These are phyloP conservation scores for Muscina levida DNA, from an alignment of 2,888 invertebrate genomes.

Conservation along the genomic window DNA sequence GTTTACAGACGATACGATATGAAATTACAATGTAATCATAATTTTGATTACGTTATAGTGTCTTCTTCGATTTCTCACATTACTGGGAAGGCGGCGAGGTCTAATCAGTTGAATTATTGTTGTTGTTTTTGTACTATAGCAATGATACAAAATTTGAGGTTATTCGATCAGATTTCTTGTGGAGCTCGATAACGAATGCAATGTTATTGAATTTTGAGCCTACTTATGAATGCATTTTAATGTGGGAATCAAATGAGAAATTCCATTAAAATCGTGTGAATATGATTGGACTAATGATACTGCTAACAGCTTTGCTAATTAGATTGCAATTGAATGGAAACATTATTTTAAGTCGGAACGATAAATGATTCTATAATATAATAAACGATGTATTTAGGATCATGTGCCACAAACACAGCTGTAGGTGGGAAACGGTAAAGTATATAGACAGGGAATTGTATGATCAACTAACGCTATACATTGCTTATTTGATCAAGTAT, in stretches of 20 bases:
- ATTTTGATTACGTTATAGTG: constrained; percentile 17
- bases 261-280: constrained; percentile 16
- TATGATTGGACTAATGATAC: constrained; percentile 34
- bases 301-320: constrained; percentile 30
- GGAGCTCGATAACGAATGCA: constrained; percentile 27
- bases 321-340: constrained; percentile 16
- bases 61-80: constrained; percentile 41
- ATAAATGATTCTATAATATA: no score
- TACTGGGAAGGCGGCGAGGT: constrained; percentile 41
- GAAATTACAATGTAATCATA: constrained; percentile 16
- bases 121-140: constrained; percentile 21
- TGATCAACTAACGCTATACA: no score
- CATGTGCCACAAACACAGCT: no score
- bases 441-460: no score
- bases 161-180: constrained; percentile 17
- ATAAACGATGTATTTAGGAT: no score
- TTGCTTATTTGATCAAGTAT: no score
- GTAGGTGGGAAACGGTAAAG: no score
- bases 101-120: constrained; percentile 57
- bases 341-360: no score
- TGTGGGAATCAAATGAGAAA: constrained; percentile 53
- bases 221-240: constrained; percentile 52
- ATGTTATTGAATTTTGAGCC: constrained; percentile 20
- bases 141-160: neutral
- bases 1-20: neutral